These are phyloP conservation scores for Pyrocoelia pectoralis DNA, from an alignment of 2,888 invertebrate species.

Conservation along the genomic window DNA sequence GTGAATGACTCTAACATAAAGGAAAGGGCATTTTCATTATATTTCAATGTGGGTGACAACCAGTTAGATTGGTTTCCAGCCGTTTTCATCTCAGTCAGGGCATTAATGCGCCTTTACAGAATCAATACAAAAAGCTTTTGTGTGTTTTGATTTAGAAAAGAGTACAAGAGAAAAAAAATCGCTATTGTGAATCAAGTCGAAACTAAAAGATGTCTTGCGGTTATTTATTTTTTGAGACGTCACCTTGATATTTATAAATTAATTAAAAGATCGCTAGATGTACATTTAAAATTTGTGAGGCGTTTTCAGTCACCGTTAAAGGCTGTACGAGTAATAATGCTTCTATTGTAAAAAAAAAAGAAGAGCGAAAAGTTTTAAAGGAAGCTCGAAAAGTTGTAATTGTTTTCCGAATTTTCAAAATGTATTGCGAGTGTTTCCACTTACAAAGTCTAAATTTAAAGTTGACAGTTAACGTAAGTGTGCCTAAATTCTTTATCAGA, in stretches of 20 bases:
- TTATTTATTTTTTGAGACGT: too few species aligned
- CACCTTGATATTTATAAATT: too few species aligned
- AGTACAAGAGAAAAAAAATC: constrained; percentile 4
- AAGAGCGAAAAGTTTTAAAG: background rate
- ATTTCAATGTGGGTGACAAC: constrained; percentile 14
- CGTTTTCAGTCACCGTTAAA: too few species aligned
- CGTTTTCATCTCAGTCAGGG: constrained; percentile 12
- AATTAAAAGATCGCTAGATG: too few species aligned
- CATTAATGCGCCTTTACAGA: constrained; percentile 13
- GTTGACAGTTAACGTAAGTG: too few species aligned
- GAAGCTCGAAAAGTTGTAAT: background rate
- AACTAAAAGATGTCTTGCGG: background rate
- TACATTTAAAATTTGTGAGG: too few species aligned
- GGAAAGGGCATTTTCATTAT: constrained; percentile 11
- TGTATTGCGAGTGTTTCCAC: background rate
- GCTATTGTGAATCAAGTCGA: constrained; percentile 1
- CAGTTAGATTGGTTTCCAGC: constrained; percentile 14
- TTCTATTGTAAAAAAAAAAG: background rate
- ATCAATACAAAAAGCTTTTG: constrained; percentile 14
- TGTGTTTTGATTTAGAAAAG: constrained; percentile 13
- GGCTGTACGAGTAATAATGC: too few species aligned
- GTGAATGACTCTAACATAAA: constrained; percentile 4
- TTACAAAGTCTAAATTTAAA: background rate
- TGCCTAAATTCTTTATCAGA: too few species aligned
- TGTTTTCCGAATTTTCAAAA: background rate